Percentiles rank a stretch among this genome's conserved stretches.
Evolutionary conservation across 2,888 invertebrate species (phyloP).

Genomic region (Brachyptera putata): DNA sequence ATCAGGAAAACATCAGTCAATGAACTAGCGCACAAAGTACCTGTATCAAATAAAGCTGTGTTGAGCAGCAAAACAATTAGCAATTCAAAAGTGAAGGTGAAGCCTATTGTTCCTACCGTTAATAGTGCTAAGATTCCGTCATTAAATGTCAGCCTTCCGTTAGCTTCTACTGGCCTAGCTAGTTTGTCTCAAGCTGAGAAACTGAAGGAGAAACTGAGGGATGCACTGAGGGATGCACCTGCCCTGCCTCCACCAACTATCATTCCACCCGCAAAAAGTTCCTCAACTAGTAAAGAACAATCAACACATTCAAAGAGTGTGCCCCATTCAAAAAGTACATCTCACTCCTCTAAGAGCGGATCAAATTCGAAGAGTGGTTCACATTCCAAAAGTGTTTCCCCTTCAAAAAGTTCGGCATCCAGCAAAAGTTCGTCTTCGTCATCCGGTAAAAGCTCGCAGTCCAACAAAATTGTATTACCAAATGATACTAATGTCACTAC

Average conservation of each 20-base stretch:
- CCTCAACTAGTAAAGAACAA: neutral
- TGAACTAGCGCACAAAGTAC: neutral
- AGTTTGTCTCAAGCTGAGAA: neutral
- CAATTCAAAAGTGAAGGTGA: too few relatives aligned
- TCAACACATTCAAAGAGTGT: neutral
- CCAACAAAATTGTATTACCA: neutral
- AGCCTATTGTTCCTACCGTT: neutral
- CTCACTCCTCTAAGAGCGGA: too few relatives aligned
- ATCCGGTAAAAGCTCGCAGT: neutral
- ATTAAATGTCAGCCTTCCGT: neutral
- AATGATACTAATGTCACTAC: neutral
- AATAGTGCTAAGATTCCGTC: neutral
- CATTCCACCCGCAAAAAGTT: neutral
- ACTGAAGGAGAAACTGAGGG: slow-evolving; percentile 2
- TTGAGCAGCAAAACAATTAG: neutral
- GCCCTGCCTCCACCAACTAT: neutral
- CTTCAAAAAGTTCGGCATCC: neutral
- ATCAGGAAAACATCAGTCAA: neutral
- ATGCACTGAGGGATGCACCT: too few relatives aligned
- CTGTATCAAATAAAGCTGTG: too few relatives aligned
- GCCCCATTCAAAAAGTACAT: too few relatives aligned
- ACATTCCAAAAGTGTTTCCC: slow-evolving; percentile 1
- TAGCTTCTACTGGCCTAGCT: neutral
- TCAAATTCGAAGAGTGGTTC: neutral
- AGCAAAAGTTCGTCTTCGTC: neutral